Evolutionary conservation across 1,140 invertebrate species (phyloP).

Genomic region (Andrena cerasifolii): DNA sequence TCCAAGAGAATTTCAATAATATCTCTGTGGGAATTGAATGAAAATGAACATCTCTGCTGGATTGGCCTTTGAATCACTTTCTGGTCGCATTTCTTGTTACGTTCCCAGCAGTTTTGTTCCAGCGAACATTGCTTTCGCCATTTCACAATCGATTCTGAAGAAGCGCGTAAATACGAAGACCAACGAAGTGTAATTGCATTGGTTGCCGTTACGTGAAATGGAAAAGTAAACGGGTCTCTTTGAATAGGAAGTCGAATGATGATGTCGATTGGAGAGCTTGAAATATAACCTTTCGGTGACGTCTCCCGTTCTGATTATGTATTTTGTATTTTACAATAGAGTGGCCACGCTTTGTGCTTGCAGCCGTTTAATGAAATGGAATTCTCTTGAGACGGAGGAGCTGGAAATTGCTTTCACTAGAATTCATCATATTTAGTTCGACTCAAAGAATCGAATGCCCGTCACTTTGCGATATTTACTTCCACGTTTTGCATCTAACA

Average conservation of each 20-base stretch:
- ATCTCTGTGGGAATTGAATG: neutral
- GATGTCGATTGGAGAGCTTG: neutral
- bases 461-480: too few relatives aligned
- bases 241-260: conserved; percentile 35
- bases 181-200: neutral
- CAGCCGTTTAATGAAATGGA: too few relatives aligned
- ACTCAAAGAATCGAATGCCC: too few relatives aligned
- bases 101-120: neutral
- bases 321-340: too few relatives aligned
- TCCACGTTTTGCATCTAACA: too few relatives aligned
- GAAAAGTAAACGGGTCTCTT: neutral
- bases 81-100: neutral
- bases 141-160: neutral
- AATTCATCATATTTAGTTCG: too few relatives aligned
- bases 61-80: neutral
- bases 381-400: too few relatives aligned
- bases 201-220: neutral
- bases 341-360: too few relatives aligned
- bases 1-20: neutral
- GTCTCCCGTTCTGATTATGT: neutral
- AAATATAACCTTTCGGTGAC: neutral
- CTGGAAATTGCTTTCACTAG: too few relatives aligned
- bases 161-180: conserved; percentile 12
- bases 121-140: neutral
- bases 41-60: neutral